A percentile compares a stretch with the other conserved stretches of the same genome.
phyloP scores from a whole-genome alignment of 2,797 vertebrate species.

The Etheostoma nigrum region DNA sequence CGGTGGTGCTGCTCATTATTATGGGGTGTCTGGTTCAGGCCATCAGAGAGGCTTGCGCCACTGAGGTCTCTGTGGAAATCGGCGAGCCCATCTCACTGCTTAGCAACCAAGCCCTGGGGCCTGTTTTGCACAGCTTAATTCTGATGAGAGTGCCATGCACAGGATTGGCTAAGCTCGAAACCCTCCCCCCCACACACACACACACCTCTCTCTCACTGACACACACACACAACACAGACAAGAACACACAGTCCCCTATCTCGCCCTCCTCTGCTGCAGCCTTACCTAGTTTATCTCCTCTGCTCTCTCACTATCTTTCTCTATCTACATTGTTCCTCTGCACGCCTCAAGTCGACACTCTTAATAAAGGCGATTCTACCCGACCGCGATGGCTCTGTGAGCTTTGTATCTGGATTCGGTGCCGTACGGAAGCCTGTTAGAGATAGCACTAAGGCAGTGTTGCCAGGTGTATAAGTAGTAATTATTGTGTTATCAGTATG shows the following conservation, averaged over 20 bases:
- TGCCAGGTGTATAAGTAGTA: not conserved
- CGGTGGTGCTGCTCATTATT: conserved; percentile 81
- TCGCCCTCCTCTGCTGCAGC: conserved; percentile 43
- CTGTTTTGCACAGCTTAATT: conserved; percentile 89
- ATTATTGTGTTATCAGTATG: not conserved
- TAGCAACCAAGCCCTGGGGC: conserved; percentile 89
- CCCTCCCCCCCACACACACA: conserved; percentile 40
- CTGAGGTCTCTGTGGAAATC: conserved; percentile 79
- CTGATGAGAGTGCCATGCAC: conserved; percentile 83
- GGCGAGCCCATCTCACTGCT: conserved; percentile 86
- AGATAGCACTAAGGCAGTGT: not conserved
- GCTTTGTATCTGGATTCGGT: not conserved
- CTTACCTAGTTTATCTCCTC: conserved; percentile 38
- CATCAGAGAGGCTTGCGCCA: conserved; percentile 79
- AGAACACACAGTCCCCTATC: conserved; percentile 38
- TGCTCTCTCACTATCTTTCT: conserved; percentile 38
- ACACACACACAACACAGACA: conserved; percentile 21
- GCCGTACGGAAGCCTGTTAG: not conserved
- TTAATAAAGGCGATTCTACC: conserved; percentile 22
- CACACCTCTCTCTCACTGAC: conserved; percentile 8
- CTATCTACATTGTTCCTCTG: conserved; percentile 39
- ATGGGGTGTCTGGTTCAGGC: conserved; percentile 84
- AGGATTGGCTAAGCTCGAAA: conserved; percentile 79
- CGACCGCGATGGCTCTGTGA: not conserved
- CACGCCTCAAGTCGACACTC: conserved; percentile 19